Conservation (phyloP, 1,140 invertebrate species). For the Micrasema longulum region DNA sequence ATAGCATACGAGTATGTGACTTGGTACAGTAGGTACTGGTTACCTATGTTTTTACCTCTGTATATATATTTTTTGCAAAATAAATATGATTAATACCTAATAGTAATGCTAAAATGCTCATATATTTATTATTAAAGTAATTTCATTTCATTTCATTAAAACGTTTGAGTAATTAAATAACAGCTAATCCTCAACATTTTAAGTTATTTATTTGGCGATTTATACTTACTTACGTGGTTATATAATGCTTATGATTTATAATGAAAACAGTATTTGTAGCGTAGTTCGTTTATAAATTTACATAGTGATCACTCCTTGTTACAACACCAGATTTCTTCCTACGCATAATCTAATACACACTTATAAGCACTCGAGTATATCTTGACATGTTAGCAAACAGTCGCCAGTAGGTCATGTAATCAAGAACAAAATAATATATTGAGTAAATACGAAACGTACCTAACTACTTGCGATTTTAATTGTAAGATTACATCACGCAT, state of each 20-base stretch:
- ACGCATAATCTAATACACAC: slow-evolving; percentile 16
- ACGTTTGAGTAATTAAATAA: too few relatives aligned
- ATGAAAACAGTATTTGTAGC: slow-evolving; percentile 4
- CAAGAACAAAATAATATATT: slow-evolving; percentile 28
- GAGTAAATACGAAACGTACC: slow-evolving; percentile 1
- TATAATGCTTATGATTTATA: slow-evolving; percentile 3
- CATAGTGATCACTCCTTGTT: slow-evolving; percentile 10
- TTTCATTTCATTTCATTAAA: too few relatives aligned
- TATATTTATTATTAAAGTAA: too few relatives aligned
- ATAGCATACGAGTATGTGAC: too few relatives aligned
- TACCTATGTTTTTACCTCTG: too few relatives aligned
- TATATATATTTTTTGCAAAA: too few relatives aligned
- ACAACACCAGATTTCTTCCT: slow-evolving; percentile 9
- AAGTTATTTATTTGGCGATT: too few relatives aligned
- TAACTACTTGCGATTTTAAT: slow-evolving; percentile 18
- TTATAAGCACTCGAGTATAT: slow-evolving; percentile 10
- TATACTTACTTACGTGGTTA: too few relatives aligned
- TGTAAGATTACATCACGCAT: slow-evolving; percentile 8
- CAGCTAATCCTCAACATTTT: too few relatives aligned
- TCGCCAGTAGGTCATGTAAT: slow-evolving; percentile 16
- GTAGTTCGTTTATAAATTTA: slow-evolving; percentile 24
- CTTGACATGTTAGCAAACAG: slow-evolving; percentile 17
- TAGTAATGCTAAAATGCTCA: too few relatives aligned
- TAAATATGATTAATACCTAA: too few relatives aligned
- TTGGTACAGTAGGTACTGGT: too few relatives aligned